Percentiles rank a stretch among this genome's conserved stretches.
Evolutionary conservation across 2,797 vertebrate genomes (phyloP).

Genomic region (Poecilia wingei): DNA sequence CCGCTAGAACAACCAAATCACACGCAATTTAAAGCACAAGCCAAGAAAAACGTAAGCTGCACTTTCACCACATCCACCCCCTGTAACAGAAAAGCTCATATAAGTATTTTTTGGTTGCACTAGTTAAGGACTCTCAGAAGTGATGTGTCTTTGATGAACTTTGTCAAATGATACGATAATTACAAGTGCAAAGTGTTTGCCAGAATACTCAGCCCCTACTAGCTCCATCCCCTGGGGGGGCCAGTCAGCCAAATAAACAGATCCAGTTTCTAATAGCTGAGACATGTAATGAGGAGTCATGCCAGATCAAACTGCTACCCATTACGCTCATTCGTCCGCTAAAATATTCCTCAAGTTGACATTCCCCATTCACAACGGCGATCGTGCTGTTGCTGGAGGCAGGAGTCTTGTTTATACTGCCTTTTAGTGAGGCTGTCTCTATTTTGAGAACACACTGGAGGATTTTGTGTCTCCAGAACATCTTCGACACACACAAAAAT

Average conservation of each 20-base stretch:
- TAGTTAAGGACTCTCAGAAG: constrained; percentile 66
- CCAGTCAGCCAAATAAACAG: constrained; percentile 73
- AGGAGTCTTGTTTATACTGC: constrained; percentile 57
- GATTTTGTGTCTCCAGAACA: constrained; percentile 64
- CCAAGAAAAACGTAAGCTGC: constrained; percentile 57
- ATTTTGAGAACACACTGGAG: constrained; percentile 62
- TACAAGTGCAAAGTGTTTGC: constrained; percentile 50
- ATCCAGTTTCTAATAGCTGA: constrained; percentile 70
- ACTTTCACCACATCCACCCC: constrained; percentile 51
- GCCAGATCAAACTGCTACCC: constrained; percentile 41
- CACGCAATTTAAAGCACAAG: constrained; percentile 45
- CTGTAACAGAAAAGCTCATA: constrained; percentile 46
- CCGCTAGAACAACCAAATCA: constrained; percentile 52
- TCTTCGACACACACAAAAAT: constrained; percentile 40
- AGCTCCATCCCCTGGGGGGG: constrained; percentile 46
- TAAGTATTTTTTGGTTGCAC: constrained; percentile 52
- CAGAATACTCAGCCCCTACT: constrained; percentile 54
- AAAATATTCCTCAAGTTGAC: constrained; percentile 68
- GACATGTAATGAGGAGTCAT: constrained; percentile 61
- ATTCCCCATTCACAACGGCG: constrained; percentile 67
- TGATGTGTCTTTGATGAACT: constrained; percentile 75
- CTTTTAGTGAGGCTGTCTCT: constrained; percentile 49
- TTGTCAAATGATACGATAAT: constrained; percentile 76
- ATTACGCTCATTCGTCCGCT: constrained; percentile 32
- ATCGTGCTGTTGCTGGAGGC: constrained; percentile 52